Evolutionary conservation across 2,888 invertebrate genomes (phyloP), one percentile per base, ranked within the genome.

Genomic region (Congeria kusceri): DNA sequence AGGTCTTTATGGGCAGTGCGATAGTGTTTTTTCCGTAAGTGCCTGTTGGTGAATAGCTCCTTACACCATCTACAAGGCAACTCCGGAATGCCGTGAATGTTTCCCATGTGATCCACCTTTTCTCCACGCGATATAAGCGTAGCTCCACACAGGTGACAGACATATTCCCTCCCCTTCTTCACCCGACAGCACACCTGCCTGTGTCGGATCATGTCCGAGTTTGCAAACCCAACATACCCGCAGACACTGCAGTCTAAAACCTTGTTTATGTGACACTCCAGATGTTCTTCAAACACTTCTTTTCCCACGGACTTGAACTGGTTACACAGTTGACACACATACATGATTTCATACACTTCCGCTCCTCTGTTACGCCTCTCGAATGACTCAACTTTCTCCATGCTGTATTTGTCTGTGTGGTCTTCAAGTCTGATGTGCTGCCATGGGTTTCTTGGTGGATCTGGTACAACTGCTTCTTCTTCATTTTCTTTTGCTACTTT

Each of bases 351-450:
- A 25, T 44, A 59, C 32, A 65, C 49, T 47, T 78, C 72, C 28
- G 47, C 72, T 7, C 75, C 75, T 18, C 82, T 58, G 58, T 82
- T 70, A 59, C 76, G 77, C 66, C 78, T 75, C 28, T 70, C 75
- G 71, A 72, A 78, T 15, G 82, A 82, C n/a, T 72, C 78, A 46
- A 77, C 57, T 13, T 62, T 63, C 29, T 82, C 77, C n/a, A 68
- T 66, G 46, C 64, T 71, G 53, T 72, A 82, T 46, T 78, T 82
- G 56, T 82, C 82, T 25, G 63, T 49, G 53, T 78, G 75, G 9
- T 82, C 82, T 39, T 77, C 64, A 28, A 82, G 57, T 47, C 71
- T 77, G 11, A 82, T 65, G 25, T 66, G 39, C 9, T 70, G 27
- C 69, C 76, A 66, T n/a, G 69, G 70, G 25, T 70, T 70, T 28